A percentile compares a stretch with the other conserved stretches of the same genome.
These are phyloP conservation scores for Zenarchopterus dispar DNA, from an alignment of 2,797 vertebrate genomes.

Conservation along the genomic window DNA sequence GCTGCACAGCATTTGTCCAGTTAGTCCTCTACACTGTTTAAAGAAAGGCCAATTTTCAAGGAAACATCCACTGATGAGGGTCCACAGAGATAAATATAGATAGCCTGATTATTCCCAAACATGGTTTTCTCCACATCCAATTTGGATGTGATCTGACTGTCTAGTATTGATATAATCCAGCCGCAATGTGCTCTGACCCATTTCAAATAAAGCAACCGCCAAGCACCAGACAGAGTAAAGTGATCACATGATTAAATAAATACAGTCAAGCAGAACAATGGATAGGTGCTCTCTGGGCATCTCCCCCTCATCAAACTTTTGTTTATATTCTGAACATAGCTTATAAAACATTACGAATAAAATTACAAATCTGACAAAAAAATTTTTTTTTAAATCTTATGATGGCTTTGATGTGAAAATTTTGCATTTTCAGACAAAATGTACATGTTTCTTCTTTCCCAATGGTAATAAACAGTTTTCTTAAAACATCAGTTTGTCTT, in stretches of 20 bases:
- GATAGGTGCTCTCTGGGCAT: conserved; percentile 42
- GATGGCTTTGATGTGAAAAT: too few species aligned
- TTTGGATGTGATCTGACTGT: conserved; percentile 23
- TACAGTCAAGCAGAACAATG: conserved; percentile 16
- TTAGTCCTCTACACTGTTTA: conserved; percentile 45
- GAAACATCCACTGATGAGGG: conserved; percentile 43
- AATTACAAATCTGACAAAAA: too few species aligned
- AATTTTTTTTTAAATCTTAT: too few species aligned
- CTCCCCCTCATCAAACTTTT: background rate
- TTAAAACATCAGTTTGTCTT: background rate
- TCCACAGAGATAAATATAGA: conserved; percentile 35
- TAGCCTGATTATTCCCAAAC: conserved; percentile 24
- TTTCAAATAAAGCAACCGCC: conserved; percentile 34
- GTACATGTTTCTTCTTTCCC: background rate
- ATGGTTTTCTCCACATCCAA: conserved; percentile 22
- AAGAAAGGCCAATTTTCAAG: conserved; percentile 68
- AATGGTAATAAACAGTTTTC: background rate
- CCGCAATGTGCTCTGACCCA: conserved; percentile 20
- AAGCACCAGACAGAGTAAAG: conserved; percentile 25
- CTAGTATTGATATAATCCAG: conserved; percentile 35
- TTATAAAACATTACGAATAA: background rate
- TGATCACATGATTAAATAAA: conserved; percentile 38
- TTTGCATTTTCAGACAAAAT: too few species aligned
- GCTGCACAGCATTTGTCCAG: conserved; percentile 20
- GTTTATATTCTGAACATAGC: background rate